Conservation (phyloP, 1,140 invertebrate genomes). For the Apis cerana region DNA sequence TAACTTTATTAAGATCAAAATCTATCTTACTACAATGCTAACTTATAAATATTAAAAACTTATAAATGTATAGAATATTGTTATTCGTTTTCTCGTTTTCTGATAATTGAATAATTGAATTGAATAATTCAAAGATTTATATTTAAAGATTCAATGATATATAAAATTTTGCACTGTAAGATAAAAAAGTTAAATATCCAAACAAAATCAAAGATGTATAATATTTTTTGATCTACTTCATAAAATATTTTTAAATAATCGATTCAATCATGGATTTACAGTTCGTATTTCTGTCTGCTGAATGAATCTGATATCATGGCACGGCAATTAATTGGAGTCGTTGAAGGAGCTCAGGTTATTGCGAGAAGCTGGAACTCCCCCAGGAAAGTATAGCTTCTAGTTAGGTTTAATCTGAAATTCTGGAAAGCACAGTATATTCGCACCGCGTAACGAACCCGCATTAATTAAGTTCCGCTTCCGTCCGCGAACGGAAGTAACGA, state of each 20-base stretch:
- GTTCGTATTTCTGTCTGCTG: not conserved
- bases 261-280: not conserved
- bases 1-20: not conserved
- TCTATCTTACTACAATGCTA: not conserved
- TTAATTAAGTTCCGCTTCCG: slow-evolving; percentile 50
- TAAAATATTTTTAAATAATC: not conserved
- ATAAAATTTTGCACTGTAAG: too few species aligned
- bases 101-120: not conserved
- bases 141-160: too few species aligned
- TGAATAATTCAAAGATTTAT: too few species aligned
- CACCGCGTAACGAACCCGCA: slow-evolving; percentile 42
- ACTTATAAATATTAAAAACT: not conserved
- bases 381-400: slow-evolving; percentile 47
- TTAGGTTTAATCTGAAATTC: slow-evolving; percentile 50
- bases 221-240: not conserved
- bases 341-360: slow-evolving; percentile 23
- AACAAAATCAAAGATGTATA: too few species aligned
- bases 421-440: slow-evolving; percentile 41
- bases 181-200: too few species aligned
- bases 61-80: not conserved
- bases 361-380: slow-evolving; percentile 29
- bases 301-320: not conserved
- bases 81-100: too few species aligned
- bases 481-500: slow-evolving; percentile 27
- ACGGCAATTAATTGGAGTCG: slow-evolving; percentile 32